phyloP scores from a whole-genome alignment of 2,113 vertebrate species.

The Seriola dumerili region DNA sequence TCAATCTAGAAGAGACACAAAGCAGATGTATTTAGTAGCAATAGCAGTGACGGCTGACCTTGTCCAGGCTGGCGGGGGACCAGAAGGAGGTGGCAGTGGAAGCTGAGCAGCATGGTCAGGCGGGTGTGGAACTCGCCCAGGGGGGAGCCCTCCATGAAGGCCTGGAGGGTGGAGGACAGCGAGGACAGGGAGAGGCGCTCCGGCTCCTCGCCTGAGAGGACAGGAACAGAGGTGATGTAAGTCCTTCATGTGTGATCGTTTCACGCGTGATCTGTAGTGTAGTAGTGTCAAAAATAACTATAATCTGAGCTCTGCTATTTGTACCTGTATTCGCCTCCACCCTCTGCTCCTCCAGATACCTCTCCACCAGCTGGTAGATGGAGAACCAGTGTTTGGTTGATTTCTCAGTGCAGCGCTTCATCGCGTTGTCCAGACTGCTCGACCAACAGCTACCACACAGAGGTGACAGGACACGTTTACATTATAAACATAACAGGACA shows the following conservation, averaged over 20 bases:
- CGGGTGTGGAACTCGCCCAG: constrained; percentile 92
- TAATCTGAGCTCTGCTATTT: neutral
- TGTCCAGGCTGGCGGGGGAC: constrained; percentile 86
- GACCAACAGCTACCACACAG: constrained; percentile 91
- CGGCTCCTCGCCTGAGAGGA: constrained; percentile 53
- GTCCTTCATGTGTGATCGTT: neutral
- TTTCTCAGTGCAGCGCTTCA: constrained; percentile 90
- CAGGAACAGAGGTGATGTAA: neutral
- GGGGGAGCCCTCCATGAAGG: constrained; percentile 93
- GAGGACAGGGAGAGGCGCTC: constrained; percentile 81
- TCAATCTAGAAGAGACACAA: no score
- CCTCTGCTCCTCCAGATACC: constrained; percentile 87
- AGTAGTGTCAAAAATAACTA: no score
- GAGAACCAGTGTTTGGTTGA: constrained; percentile 95
- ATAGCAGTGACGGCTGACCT: constrained; percentile 78
- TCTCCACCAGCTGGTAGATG: constrained; percentile 95
- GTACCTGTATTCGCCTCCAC: constrained; percentile 81
- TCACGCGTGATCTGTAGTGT: no score
- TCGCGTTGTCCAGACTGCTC: constrained; percentile 92
- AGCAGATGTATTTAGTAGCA: no score
- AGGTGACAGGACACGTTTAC: neutral
- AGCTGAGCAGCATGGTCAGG: constrained; percentile 89
- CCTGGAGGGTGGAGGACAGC: constrained; percentile 89
- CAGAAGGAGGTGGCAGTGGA: constrained; percentile 95
- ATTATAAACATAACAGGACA: neutral